Evolutionary conservation across 2,888 invertebrate genomes (phyloP), one percentile per base, ranked within the genome.

Genomic region (Dastarcus helophoroides): DNA sequence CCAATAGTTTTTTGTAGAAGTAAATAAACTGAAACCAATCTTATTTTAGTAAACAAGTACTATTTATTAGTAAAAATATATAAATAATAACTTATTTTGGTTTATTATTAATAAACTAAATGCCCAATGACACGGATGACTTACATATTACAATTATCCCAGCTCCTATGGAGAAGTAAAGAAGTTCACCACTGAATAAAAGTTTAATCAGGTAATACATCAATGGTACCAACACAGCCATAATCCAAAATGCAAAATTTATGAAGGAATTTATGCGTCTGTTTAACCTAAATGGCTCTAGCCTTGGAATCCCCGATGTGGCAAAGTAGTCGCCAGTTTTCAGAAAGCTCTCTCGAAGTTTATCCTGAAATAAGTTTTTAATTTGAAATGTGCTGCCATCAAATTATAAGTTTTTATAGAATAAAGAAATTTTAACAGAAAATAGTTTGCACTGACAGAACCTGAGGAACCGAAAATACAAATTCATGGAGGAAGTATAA

Each of bases 251-350:
- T 2, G 72, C 48, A 15, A 79, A 75, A 56, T 88, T 86, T 7
- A 85, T 33, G 15, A 86, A 58, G 0, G 81, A 73, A 52, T 72
- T 76, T 16, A 71, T 59, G 27, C 84, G 69, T 17, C 74, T 72
- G 5, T 68, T 56, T 13, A 73, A 49, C 28, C 62, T 58, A 44
- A 78, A 73, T 1, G 68, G 62, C 26, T 73, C 71, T 12, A 75
- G 63, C 47, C 73, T 68, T 41, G 72, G 65, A 4, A 82, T 69
- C 6, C 30, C 21, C 3, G 81, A 85, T 3, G 83, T 83, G 29
- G 69, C 62, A 57, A 85, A 85, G 59, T 83, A 88, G 56, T 83
- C 79, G 8, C 86, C 86, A 2, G 79, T 79, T 50, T 75, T 68
- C 10, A 71, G 43, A 53, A 80, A 83, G 37, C 81, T 81, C 11